A percentile compares a stretch with the other conserved stretches of the same genome.
phyloP scores from a whole-genome alignment of 2,113 vertebrate species.

The Myocastor coypus region DNA sequence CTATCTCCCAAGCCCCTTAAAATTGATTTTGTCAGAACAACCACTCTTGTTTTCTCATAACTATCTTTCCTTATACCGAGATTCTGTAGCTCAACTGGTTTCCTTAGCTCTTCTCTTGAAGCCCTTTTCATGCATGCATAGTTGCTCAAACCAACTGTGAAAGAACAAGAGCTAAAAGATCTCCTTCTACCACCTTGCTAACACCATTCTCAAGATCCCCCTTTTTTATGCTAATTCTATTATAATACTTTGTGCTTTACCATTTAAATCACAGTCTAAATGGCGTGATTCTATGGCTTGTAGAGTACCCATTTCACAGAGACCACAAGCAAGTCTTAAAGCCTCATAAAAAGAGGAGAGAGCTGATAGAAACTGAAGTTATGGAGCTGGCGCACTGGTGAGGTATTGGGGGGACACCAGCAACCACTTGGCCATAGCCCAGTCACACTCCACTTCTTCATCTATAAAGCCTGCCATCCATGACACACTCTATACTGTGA shows the following conservation, averaged over 20 bases:
- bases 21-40: neutral
- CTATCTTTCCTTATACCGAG: neutral
- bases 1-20: too few species aligned
- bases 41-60: too few species aligned
- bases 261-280: neutral
- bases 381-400: neutral
- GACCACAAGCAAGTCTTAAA: neutral
- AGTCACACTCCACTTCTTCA: too few species aligned
- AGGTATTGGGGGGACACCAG: rapidly evolving
- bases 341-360: neutral
- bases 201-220: neutral
- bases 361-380: neutral
- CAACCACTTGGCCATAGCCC: neutral
- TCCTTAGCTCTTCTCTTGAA: neutral
- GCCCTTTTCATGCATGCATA: neutral
- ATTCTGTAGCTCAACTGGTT: neutral
- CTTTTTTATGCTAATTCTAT: too few species aligned
- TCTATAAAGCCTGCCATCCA: rapidly evolving
- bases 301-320: rapidly evolving
- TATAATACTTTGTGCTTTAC: neutral
- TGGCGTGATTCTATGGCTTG: neutral
- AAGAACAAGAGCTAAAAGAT: neutral
- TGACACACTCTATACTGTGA: neutral
- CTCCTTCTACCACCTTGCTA: neutral
- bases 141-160: neutral